Evolutionary conservation across 2,888 invertebrate genomes (phyloP).

Genomic region (Hemaris fuciformis): DNA sequence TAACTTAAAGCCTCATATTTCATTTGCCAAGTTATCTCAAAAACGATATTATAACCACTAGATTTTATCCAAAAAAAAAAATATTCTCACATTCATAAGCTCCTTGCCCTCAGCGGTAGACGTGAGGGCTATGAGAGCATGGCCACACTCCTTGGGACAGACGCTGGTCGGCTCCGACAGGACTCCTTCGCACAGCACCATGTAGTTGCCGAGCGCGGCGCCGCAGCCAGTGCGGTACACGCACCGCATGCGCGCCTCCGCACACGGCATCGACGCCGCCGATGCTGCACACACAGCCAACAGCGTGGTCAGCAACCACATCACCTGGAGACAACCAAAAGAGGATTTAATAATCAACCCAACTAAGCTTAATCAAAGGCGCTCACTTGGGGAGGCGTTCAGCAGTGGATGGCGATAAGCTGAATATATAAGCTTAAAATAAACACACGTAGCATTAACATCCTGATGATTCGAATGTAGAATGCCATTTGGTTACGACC

Average conservation of each 20-base stretch:
- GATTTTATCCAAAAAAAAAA: no score
- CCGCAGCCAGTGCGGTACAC: constrained; percentile 89
- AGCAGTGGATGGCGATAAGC: no score
- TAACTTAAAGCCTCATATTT: no score
- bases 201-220: constrained; percentile 88
- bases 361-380: no score
- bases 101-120: constrained; percentile 90
- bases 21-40: no score
- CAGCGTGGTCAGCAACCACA: constrained; percentile 64
- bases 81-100: constrained; percentile 85
- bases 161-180: constrained; percentile 80
- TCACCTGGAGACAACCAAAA: constrained; percentile 47
- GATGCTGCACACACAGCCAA: constrained; percentile 49
- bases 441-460: no score
- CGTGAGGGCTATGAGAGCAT: constrained; percentile 89
- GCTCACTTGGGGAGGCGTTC: no score
- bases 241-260: constrained; percentile 87
- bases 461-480: no score
- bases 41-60: no score
- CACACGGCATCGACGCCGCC: constrained; percentile 76
- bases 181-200: constrained; percentile 86
- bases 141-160: constrained; percentile 88
- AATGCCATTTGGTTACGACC: no score
- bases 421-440: no score
- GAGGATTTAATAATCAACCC: not conserved